Evolutionary conservation across 2,113 vertebrate species (phyloP).

Genomic region (Anarrhichthys ocellatus): DNA sequence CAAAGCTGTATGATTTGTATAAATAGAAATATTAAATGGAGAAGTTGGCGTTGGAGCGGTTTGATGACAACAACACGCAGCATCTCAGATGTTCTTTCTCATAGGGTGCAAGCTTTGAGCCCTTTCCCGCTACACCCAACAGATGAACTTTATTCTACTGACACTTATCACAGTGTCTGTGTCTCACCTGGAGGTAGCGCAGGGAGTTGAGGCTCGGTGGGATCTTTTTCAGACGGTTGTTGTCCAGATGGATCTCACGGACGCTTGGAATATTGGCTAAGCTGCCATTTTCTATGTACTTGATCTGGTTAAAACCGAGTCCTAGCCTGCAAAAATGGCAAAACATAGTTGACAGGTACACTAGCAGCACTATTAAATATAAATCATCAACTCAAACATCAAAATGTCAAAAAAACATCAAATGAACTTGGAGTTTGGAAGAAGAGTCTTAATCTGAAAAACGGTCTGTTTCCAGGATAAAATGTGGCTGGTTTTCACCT

Average conservation of each 20-base stretch:
- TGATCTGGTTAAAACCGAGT: constrained; percentile 93
- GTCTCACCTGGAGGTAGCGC: constrained; percentile 92
- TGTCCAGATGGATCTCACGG: constrained; percentile 93
- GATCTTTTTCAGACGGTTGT: constrained; percentile 93
- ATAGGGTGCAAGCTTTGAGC: neutral
- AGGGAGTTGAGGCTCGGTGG: constrained; percentile 89
- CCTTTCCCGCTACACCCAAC: neutral
- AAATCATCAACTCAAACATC: neutral
- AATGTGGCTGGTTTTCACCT: constrained; percentile 81
- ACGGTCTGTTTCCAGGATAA: neutral
- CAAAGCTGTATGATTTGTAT: neutral
- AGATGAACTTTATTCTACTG: neutral
- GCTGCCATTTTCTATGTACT: constrained; percentile 94
- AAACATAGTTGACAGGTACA: neutral
- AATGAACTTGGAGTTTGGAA: neutral
- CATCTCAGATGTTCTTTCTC: neutral
- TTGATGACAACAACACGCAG: neutral
- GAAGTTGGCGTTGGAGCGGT: neutral
- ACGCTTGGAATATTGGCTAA: constrained; percentile 88
- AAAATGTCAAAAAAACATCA: neutral
- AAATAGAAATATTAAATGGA: neutral
- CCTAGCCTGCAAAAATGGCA: constrained; percentile 85
- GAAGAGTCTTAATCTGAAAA: neutral
- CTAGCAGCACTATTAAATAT: neutral
- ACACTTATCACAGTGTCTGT: neutral